phyloP scores from a whole-genome alignment of 1,140 invertebrate species.

The Hestina assimilis region DNA sequence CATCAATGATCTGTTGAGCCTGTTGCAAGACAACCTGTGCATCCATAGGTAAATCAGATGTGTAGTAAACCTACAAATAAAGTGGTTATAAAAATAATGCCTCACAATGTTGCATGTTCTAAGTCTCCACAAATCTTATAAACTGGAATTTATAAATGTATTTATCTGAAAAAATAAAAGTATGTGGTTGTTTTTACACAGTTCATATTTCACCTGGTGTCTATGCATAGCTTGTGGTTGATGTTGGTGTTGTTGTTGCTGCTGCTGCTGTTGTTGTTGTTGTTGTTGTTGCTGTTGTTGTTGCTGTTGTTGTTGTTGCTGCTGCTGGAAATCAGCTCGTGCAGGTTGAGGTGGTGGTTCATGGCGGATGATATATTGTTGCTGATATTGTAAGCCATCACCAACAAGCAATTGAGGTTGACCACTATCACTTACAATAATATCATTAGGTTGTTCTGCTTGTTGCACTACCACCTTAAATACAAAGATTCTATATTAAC shows the following conservation, averaged over 20 bases:
- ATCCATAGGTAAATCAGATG: constrained; percentile 75
- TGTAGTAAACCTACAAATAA: constrained; percentile 79
- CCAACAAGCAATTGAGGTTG: constrained; percentile 67
- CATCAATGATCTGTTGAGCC: constrained; percentile 76
- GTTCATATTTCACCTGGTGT: constrained; percentile 51
- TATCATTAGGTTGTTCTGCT: constrained; percentile 67
- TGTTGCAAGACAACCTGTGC: constrained; percentile 78
- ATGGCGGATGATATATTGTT: constrained; percentile 71
- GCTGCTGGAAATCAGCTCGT: constrained; percentile 58
- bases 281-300: constrained; percentile 48
- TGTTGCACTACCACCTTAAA: constrained; percentile 69
- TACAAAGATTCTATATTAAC: constrained; percentile 14
- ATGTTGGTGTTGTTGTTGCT: constrained; percentile 45
- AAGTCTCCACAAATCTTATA: background rate
- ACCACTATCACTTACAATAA: constrained; percentile 68
- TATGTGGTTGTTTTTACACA: background rate
- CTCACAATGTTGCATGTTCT: constrained; percentile 2
- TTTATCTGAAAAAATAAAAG: background rate
- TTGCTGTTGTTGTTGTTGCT: constrained; percentile 57
- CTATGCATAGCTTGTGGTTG: constrained; percentile 62
- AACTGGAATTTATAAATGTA: too few species aligned
- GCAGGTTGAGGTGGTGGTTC: constrained; percentile 53
- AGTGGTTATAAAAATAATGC: constrained; percentile 40
- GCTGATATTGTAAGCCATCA: constrained; percentile 69
- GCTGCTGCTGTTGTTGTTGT: constrained; percentile 40